Conservation (phyloP, 2,888 invertebrate genomes). For the Labia minor region DNA sequence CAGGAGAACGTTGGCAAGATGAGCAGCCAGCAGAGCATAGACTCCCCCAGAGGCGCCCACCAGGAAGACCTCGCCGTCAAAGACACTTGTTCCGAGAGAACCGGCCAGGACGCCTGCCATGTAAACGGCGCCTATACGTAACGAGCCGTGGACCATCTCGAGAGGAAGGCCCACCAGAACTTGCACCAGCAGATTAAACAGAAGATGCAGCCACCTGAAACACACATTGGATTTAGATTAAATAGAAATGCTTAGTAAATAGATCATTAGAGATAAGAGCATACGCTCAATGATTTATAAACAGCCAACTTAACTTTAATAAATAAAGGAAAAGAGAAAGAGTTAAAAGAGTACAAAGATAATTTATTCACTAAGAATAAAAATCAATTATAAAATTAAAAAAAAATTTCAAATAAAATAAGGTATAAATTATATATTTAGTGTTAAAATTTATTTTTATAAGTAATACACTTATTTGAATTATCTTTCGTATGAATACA, state of each 20-base stretch:
- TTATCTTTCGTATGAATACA: too few species aligned
- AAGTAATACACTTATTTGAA: too few species aligned
- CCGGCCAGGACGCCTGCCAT: constrained; percentile 82
- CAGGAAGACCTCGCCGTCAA: constrained; percentile 87
- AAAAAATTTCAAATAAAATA: too few species aligned
- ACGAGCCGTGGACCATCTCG: constrained; percentile 92
- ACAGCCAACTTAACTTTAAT: too few species aligned
- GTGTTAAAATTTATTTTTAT: too few species aligned
- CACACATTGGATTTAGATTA: constrained; percentile 14
- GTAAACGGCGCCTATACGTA: constrained; percentile 79
- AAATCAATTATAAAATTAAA: too few species aligned
- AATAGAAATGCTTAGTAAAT: not conserved
- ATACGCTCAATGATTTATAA: too few species aligned
- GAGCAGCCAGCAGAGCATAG: constrained; percentile 90
- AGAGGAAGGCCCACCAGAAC: constrained; percentile 84
- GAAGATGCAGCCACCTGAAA: constrained; percentile 78
- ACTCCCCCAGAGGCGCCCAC: constrained; percentile 97
- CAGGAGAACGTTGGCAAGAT: constrained; percentile 86
- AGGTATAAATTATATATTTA: too few species aligned
- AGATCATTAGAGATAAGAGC: too few species aligned
- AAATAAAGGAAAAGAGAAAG: too few species aligned
- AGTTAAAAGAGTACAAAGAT: too few species aligned
- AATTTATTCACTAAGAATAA: too few species aligned
- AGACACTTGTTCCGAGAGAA: constrained; percentile 72
- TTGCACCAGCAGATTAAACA: constrained; percentile 90